A percentile compares a stretch with the other conserved stretches of the same genome.
These are phyloP conservation scores for Trididemnum miniatum DNA, from an alignment of 23 tunicate genomes.

Conservation along the genomic window DNA sequence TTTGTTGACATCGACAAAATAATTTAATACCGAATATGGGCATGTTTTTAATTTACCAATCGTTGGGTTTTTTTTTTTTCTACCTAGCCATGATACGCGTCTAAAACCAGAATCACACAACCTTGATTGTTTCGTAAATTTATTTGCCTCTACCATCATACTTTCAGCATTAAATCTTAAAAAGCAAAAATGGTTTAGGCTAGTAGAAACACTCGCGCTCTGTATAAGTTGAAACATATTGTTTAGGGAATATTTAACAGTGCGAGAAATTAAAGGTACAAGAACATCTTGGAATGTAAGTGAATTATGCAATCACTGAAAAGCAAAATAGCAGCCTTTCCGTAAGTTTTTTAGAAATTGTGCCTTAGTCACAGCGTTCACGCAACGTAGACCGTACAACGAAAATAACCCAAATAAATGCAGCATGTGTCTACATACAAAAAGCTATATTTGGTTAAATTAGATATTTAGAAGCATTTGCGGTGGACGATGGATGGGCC, in stretches of 20 bases:
- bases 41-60: no score
- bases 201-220: background rate
- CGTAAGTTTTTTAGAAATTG: background rate
- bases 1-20: no score
- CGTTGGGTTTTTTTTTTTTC: no score
- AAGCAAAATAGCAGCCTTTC: conserved; percentile 1
- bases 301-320: background rate
- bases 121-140: background rate
- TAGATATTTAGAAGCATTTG: conserved; percentile 40
- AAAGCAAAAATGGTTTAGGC: background rate
- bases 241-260: background rate
- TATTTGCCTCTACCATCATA: conserved; percentile 9
- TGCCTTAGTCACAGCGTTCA: conserved; percentile 24
- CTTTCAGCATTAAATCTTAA: background rate
- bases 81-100: no score
- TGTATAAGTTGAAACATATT: background rate
- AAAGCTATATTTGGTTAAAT: conserved; percentile 30
- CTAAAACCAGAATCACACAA: no score
- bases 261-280: conserved; percentile 27
- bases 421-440: conserved; percentile 37
- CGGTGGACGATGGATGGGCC: conserved; percentile 48
- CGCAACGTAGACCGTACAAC: conserved; percentile 14
- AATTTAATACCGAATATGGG: no score
- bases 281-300: conserved; percentile 11
- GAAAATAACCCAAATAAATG: conserved; percentile 40